Base-by-base conservation (phyloP, 2,797 vertebrate genomes). In the Cynopterus sphinx region DNA sequence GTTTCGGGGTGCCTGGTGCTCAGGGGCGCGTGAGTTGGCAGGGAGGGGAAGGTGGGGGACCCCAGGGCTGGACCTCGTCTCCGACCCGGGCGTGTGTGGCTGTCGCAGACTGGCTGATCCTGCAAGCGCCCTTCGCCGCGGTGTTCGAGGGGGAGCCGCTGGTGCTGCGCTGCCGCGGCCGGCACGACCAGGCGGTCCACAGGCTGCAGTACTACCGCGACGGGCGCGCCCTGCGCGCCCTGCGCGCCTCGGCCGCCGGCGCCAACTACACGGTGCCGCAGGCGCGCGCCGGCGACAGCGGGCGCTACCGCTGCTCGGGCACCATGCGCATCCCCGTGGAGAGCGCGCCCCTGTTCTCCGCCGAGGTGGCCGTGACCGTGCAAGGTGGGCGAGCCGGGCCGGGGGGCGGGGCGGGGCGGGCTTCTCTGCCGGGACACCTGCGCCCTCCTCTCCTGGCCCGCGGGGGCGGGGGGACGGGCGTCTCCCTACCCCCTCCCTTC, bases 141-240 rank as follows among this genome's bases (percentile, higher is more conserved):
- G 97, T 98, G 79, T 97, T 97, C 57, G 98, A 98, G 93, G 98
- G 98, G 3, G 97, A 98, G 26, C 90, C 84, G 0, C 84, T 98
- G 92, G 63, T 94, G 9, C 28, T 98, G 96, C 96, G 97, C 73
- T 98, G 98, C 91, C 95, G 97, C 1, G 96, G 97, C 36, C 97
- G 97, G 96, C 81, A 91, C 24, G 97, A 97, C 91, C 94, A 93
- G 67, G 22, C 41, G 8, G 92, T 97, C 24, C 79, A 89, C 71
- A 70, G 93, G 19, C 97, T 98, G 17, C 97, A 94, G 39, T 98
- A 97, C 55, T 97, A 97, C 85, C 97, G 81, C 36, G 96, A 97
- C 6, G 90, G 87, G 53, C 77, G 88, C 26, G 87, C 95, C 0
- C 59, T 98, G 68, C 94, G 92, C 61, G 95, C 82, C 63, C 96